phyloP scores from a whole-genome alignment of 2,113 vertebrate genomes.

The Rhipidura dahli region DNA sequence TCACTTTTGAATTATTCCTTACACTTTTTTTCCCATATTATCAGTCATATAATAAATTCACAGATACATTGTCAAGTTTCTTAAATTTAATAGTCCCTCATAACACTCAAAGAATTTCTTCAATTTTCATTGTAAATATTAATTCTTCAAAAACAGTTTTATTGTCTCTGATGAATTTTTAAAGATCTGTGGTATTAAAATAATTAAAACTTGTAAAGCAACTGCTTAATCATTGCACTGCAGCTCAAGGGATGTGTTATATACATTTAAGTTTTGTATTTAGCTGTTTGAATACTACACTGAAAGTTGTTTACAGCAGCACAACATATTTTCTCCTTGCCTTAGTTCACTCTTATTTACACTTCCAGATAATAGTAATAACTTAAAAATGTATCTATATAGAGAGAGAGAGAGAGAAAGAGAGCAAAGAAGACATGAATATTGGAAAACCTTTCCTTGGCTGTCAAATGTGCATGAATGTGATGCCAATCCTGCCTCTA shows the following conservation, averaged over 20 bases:
- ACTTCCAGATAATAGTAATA: background rate
- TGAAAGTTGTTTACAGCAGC: background rate
- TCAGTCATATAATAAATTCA: background rate
- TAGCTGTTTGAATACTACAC: background rate
- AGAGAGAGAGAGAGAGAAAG: too few relatives aligned
- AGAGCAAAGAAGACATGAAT: background rate
- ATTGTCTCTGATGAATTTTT: background rate
- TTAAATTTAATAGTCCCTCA: background rate
- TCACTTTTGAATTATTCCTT: background rate
- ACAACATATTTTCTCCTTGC: background rate
- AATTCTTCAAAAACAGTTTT: background rate
- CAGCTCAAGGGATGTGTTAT: background rate
- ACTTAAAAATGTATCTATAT: background rate
- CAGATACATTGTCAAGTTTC: background rate
- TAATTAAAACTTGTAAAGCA: background rate
- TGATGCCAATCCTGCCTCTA: background rate
- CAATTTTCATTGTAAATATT: background rate
- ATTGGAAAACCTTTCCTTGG: background rate
- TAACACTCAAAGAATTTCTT: background rate
- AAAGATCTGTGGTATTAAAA: background rate
- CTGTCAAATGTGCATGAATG: background rate
- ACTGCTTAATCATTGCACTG: background rate
- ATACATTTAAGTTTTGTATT: background rate
- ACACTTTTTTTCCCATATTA: background rate
- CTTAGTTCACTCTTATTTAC: background rate